A percentile compares a stretch with the other conserved stretches of the same genome.
phyloP scores from a whole-genome alignment of 1,140 invertebrate species.

The Drosophila melanica region DNA sequence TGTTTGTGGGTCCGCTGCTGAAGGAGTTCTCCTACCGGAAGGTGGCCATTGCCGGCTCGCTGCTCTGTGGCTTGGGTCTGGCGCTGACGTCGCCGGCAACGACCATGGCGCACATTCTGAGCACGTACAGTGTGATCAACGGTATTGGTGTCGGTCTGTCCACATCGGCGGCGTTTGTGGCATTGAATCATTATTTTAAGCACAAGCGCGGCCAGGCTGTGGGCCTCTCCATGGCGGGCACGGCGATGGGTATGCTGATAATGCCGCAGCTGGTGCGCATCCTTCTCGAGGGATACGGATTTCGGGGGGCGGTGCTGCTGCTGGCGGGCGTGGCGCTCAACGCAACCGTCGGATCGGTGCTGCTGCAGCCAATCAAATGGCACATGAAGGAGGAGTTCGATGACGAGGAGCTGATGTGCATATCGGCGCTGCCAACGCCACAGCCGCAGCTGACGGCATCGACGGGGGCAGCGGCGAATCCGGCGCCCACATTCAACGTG shows the following conservation, averaged over 20 bases:
- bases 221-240: slow-evolving; percentile 90
- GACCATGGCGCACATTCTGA: slow-evolving; percentile 89
- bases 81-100: slow-evolving; percentile 88
- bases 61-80: slow-evolving; percentile 87
- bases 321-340: slow-evolving; percentile 88
- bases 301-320: slow-evolving; percentile 88
- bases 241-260: slow-evolving; percentile 89
- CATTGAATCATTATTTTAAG: slow-evolving; percentile 89
- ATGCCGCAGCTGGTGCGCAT: slow-evolving; percentile 89
- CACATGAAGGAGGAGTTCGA: slow-evolving; percentile 87
- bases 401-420: slow-evolving; percentile 86
- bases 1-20: slow-evolving; percentile 89
- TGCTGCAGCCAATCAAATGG: slow-evolving; percentile 88
- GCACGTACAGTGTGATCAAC: slow-evolving; percentile 90
- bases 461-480: slow-evolving; percentile 24
- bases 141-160: slow-evolving; percentile 90
- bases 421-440: slow-evolving; percentile 74
- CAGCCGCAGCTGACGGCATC: slow-evolving; percentile 58
- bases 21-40: slow-evolving; percentile 90
- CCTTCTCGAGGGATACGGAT: slow-evolving; percentile 86
- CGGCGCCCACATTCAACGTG: slow-evolving; percentile 66
- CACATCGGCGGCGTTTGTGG: slow-evolving; percentile 89
- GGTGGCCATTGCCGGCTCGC: slow-evolving; percentile 88
- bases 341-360: slow-evolving; percentile 87
- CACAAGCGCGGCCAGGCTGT: slow-evolving; percentile 90